Base-by-base conservation (phyloP, 2,113 vertebrate species). In the Oncorhynchus gorbuscha region DNA sequence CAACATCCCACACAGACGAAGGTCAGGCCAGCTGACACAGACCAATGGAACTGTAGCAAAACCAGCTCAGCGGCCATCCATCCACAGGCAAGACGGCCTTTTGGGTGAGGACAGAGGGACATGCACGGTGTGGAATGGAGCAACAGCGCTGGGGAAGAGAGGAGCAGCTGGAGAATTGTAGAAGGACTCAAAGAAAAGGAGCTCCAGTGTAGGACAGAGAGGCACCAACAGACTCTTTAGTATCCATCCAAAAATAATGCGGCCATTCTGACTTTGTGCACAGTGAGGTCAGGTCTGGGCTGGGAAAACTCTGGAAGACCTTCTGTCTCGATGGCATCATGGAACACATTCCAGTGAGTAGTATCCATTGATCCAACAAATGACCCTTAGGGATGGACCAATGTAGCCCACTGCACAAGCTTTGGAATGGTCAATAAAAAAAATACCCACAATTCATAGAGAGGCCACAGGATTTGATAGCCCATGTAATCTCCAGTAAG, bases 391-490 rank as follows among this genome's bases (percentile, higher is more conserved):
- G 55, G 55, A 58, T 20, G 13, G 4, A 58, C 55, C 55, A 58
- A 58, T 20, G 20, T 58, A 5, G 55, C 51, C 24, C 48, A 62
- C 6, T 58, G 55, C 51, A 20, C 48, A 51, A 48, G 22, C 55
- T 28, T 30, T 13, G 59, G 6, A 70, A 65, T 8, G 13, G 14
- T 39, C 48, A 5, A 45, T 62, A 39, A 13, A 39, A 75, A 75
- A 12, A 45, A 45, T 11, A 9, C 39, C 39, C 39, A 45, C 58
- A 73, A 62, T 62, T 80, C 72, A 80, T 69, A 7, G 64, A 78
- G 65, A 79, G 68, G 75, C 49, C 14, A 55, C 69, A 68, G 78
- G 45, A 61, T 74, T 18, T 72, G 80, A 88, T 85, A 86, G 81
- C 81, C 79, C 71, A 26, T 48, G 35, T 61, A 58, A 72, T 76